Evolutionary conservation across 2,797 vertebrate species (phyloP), one percentile per base, ranked within the genome.

Genomic region (Otus scops): DNA sequence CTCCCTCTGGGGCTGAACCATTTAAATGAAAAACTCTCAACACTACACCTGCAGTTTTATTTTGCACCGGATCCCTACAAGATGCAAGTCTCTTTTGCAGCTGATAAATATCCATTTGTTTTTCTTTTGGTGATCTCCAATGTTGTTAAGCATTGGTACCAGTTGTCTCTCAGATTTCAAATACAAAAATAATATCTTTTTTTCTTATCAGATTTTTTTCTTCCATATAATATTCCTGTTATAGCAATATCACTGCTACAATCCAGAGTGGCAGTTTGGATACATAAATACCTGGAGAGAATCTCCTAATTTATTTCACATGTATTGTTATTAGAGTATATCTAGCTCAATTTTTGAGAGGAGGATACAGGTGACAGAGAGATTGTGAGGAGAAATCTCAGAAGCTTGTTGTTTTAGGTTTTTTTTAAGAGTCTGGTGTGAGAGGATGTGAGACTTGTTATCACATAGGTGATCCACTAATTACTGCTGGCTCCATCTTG

Each of bases 81-180:
- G 41, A 64, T 65, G 6, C 15, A 69, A 65, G 30, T 63, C 8
- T 64, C 34, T 74, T 51, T 75, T 84, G 32, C 24, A 92, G 38
- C 8, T 2, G 3, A 13, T 68, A 38, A 86, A 70, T 34, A 71
- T 17, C 6, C 7, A 14, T 32, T 45, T 27, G 6, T 20, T 76
- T 85, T 75, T 65, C 6, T 87, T 47, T 36, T 50, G 21, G 10
- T 76, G 26, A 21, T 79, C 26, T 73, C 38, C 45, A 94, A 13
- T 1, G 3, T 13, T 27, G 10, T 74, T 47, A 91, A 78, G 13
- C 38, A 51, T 65, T 0, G 0, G 39, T 57, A 57, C n/a, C 24
- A 28, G 7, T 45, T 0, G 4, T 50, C 47, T 92, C 6, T 64
- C 32, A 56, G 32, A 70, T 78, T 89, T 85, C 27, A 65, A n/a